Evolutionary conservation across 2,113 vertebrate species (phyloP).

Genomic region (Oreochromis tanganicae): DNA sequence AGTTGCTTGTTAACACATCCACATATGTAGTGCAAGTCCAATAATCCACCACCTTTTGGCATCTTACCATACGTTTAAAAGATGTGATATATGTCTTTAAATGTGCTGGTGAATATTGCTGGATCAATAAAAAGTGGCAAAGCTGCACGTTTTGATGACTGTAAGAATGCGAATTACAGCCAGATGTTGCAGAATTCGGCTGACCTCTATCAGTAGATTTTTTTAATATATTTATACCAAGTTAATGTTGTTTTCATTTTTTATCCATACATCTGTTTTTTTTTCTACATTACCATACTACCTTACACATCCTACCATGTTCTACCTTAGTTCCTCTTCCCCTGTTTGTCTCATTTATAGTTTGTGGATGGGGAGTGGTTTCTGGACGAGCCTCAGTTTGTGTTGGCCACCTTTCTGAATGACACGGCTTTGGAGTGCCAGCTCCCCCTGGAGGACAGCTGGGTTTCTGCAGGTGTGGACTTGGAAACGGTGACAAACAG

Average conservation of each 20-base stretch:
- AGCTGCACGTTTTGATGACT: not conserved
- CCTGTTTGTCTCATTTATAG: slow-evolving; percentile 44
- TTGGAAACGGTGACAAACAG: slow-evolving; percentile 49
- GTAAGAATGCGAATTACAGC: fast-evolving
- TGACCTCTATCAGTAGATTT: not conserved
- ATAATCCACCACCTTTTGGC: not conserved
- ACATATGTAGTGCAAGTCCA: not conserved
- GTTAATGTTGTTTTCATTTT: not conserved
- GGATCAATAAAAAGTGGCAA: not conserved
- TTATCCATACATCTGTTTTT: not conserved
- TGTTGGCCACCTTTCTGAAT: slow-evolving; percentile 71
- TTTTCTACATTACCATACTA: not conserved
- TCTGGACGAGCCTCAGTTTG: slow-evolving; percentile 67
- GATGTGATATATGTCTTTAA: not conserved
- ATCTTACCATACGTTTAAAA: fast-evolving
- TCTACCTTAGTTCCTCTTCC: not conserved
- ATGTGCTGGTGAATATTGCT: not conserved
- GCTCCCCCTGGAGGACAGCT: slow-evolving; percentile 67
- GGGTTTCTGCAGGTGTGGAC: slow-evolving; percentile 26
- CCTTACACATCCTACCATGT: not conserved
- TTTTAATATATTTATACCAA: not conserved
- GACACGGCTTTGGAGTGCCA: slow-evolving; percentile 74
- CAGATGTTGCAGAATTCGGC: not conserved
- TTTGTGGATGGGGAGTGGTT: slow-evolving; percentile 72
- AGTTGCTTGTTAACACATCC: not conserved